Evolutionary conservation across 2,888 invertebrate genomes (phyloP), one percentile per base, ranked within the genome.

Genomic region (Altica lythri): DNA sequence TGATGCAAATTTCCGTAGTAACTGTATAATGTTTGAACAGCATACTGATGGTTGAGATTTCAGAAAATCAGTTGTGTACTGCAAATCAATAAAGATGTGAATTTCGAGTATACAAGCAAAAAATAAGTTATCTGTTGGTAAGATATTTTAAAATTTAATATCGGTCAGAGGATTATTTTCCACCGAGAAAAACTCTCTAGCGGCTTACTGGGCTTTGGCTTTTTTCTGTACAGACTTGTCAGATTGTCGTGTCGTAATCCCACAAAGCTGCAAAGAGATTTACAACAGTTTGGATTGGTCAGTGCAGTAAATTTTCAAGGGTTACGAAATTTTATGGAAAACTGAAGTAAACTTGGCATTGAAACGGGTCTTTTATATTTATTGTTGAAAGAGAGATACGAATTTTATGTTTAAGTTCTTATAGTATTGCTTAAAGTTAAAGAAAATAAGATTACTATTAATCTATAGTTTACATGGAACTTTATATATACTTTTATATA

Each of bases 1-100:
- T 12, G 38, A 55, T 55, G 52, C 44, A 55, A 55, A 55, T 55
- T 48, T 48, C 44, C 13, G 14, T n/a, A 14, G 14, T 34, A 34
- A 30, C 10, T 30, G 10, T 12, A 30, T 30, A 30, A 30, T 12
- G 13, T 10, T 10, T 4, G 30, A 30, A 30, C 13, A 4, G 12
- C 16, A 9, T 34, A 34, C 16, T 9, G 34, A 16, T 34, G 8
- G 34, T 34, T 34, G 34, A 1, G n/a, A 2, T 27, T 6, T 16
- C 14, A 9, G 1, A 8, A 34, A 34, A 34, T 16, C 34, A 9
- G 34, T 16, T n/a, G n/a, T n/a, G 13, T 34, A 14, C 34, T 2
- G 5, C 34, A 34, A 34, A 34, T 16, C 34, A 34, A 34, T 9
- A 30, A 30, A 12, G 13, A 12, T 30, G 12, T 2, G 12, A 22